Evolutionary conservation across 2,113 vertebrate species (phyloP).

Genomic region (Heliornis fulica): DNA sequence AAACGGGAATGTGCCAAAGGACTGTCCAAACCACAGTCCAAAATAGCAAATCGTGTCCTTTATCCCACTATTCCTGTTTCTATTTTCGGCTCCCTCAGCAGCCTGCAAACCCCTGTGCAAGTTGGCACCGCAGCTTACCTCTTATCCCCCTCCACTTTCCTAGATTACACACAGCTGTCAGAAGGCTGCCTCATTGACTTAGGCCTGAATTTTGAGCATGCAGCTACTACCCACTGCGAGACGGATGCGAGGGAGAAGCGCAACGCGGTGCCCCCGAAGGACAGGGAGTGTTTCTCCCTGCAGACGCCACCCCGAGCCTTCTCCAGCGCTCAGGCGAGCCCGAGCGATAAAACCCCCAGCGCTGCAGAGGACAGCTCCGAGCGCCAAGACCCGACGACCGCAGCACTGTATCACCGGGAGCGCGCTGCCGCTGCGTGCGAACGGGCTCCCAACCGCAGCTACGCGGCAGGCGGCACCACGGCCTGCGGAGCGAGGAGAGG

Average conservation of each 20-base stretch:
- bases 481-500: too few relatives aligned
- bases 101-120: background rate
- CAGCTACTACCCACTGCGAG: rapidly evolving
- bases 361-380: too few relatives aligned
- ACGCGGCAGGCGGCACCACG: too few relatives aligned
- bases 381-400: too few relatives aligned
- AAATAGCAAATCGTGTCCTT: background rate
- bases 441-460: too few relatives aligned
- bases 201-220: rapidly evolving
- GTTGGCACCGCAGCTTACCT: background rate
- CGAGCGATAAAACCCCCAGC: too few relatives aligned
- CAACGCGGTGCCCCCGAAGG: background rate
- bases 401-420: too few relatives aligned
- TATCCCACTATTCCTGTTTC: background rate
- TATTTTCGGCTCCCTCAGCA: background rate
- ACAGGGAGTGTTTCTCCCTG: background rate
- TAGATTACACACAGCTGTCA: background rate
- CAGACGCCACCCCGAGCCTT: too few relatives aligned
- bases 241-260: rapidly evolving
- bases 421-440: too few relatives aligned
- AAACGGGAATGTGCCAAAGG: background rate
- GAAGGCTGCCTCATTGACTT: rapidly evolving
- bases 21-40: background rate
- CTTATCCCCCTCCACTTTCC: background rate
- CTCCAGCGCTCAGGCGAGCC: rapidly evolving